Evolutionary conservation across 1,140 invertebrate genomes (phyloP).

Genomic region (Brachionus plicatilis): DNA sequence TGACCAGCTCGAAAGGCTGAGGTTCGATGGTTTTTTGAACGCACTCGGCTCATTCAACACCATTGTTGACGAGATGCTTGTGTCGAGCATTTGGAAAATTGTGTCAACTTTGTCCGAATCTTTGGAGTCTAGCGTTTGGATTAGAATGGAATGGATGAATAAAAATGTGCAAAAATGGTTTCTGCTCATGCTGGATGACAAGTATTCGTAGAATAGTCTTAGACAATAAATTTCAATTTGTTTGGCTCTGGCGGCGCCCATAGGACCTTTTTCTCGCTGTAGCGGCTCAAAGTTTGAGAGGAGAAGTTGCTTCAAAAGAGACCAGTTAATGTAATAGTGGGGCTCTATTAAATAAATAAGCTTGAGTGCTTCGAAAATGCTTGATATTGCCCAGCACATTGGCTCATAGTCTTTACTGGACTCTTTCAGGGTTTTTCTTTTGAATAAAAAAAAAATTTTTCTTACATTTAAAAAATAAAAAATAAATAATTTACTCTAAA

Average conservation of each 20-base stretch:
- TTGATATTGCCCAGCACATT: not conserved
- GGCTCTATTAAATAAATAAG: not conserved
- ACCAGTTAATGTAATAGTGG: slow-evolving; percentile 22
- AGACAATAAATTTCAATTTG: not conserved
- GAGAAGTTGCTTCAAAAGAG: not conserved
- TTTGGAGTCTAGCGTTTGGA: not conserved
- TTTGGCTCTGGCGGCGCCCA: slow-evolving; percentile 12
- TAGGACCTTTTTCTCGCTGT: not conserved
- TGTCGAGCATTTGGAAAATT: not conserved
- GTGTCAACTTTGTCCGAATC: not conserved
- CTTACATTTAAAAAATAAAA: not conserved
- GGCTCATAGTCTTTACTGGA: not conserved
- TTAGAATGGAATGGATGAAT: slow-evolving; percentile 34
- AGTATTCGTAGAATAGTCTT: not conserved
- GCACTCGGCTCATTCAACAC: not conserved
- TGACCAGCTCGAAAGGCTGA: not conserved
- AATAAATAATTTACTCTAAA: not conserved
- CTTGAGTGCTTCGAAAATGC: not conserved
- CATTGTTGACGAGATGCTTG: not conserved
- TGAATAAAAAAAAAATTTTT: not conserved
- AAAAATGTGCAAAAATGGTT: slow-evolving; percentile 8
- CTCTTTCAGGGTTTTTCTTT: slow-evolving; percentile 16
- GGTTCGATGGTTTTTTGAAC: not conserved
- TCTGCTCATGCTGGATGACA: not conserved
- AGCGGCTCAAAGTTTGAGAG: not conserved